phyloP scores from a whole-genome alignment of 2,797 vertebrate genomes.

The Danionella dracula region DNA sequence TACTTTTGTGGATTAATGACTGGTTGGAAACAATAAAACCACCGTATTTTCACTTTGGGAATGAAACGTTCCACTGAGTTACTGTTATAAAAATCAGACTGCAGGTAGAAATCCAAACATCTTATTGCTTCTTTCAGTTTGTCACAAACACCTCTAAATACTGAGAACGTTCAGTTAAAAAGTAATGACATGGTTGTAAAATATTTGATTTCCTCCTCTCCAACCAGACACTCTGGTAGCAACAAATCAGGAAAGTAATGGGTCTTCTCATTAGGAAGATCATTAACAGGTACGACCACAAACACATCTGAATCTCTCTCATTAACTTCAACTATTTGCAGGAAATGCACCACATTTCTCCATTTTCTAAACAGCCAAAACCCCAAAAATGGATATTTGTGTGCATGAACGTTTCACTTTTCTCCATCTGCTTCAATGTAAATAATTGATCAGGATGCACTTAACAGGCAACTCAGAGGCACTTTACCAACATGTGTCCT shows the following conservation, averaged over 20 bases:
- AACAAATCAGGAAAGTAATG: not conserved
- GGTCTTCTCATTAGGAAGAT: slow-evolving; percentile 24
- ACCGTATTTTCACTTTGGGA: too few relatives aligned
- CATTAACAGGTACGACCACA: not conserved
- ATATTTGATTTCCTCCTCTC: not conserved
- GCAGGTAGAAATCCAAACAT: too few relatives aligned
- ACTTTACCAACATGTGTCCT: slow-evolving; percentile 41
- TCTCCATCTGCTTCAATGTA: slow-evolving; percentile 50
- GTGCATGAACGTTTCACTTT: slow-evolving; percentile 60
- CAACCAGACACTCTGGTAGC: not conserved
- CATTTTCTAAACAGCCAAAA: slow-evolving; percentile 37
- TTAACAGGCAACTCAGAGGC: slow-evolving; percentile 51
- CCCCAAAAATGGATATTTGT: slow-evolving; percentile 63
- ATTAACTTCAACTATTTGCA: slow-evolving; percentile 25
- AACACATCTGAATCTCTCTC: slow-evolving; percentile 1
- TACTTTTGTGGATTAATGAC: too few relatives aligned
- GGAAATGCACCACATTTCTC: slow-evolving; percentile 44
- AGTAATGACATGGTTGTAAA: too few relatives aligned
- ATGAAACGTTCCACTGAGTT: too few relatives aligned
- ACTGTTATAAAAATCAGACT: too few relatives aligned
- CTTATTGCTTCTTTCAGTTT: too few relatives aligned
- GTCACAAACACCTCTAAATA: not conserved
- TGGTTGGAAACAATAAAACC: too few relatives aligned
- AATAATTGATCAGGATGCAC: slow-evolving; percentile 71
- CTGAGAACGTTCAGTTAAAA: not conserved